Evolutionary conservation across 2,113 vertebrate genomes (phyloP), one percentile per base, ranked within the genome.

Genomic region (Haplotaxodon microlepis): DNA sequence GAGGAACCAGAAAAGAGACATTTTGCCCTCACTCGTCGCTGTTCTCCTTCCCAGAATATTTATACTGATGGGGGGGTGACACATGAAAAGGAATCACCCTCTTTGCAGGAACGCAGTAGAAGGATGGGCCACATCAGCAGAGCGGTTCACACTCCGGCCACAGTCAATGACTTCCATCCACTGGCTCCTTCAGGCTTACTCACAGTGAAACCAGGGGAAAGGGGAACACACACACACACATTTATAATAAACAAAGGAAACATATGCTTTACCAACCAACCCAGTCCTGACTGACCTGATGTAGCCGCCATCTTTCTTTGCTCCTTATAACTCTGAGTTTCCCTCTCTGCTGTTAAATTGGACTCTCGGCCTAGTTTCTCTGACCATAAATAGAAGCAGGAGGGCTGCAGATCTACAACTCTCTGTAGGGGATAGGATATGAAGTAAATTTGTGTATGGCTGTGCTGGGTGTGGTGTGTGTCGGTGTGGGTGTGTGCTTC

Each of bases 351-450:
- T 40, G 27, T 86, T 91, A 91, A 94, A 94, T 79, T 85, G 90
- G 92, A 86, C 80, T 53, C 88, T 85, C 92, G 96, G 93, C 97
- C 97, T 95, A 96, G 93, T 95, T 97, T 95, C 92, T 86, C 66
- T 47, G 86, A 80, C 85, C 95, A 93, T 93, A 96, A 97, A 97
- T 97, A 96, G 96, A 95, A 92, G 8, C 81, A 59, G 82, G 84
- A 91, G 69, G 88, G 83, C 85, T 69, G 27, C 85, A 90, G 92
- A 92, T 94, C 91, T 84, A 47, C 42, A 9, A 13, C 51, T 89
- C 90, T 93, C 94, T 92, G 90, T 53, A 86, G 95, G 92, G 94
- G 92, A 89, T 89, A 88, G 87, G 89, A 94, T 90, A 93, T 84
- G 42, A 96, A 63, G 84, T 24, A 27, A 42, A 82, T 83, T 2